Percentiles rank a stretch among this genome's conserved stretches.
Conservation (phyloP, 2,113 vertebrate species). For the Corvus moneduloides region DNA sequence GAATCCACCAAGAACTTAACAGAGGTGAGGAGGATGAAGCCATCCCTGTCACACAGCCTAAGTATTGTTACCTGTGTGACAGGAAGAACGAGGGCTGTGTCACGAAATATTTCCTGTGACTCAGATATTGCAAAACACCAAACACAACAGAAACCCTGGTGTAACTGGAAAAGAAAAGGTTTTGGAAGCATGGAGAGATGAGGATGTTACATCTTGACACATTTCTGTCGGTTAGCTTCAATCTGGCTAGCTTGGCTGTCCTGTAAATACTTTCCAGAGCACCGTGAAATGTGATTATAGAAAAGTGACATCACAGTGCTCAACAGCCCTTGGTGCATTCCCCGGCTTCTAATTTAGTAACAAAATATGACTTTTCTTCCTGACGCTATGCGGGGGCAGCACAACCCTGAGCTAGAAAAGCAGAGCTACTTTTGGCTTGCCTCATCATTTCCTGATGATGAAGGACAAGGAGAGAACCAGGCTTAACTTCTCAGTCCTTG, state of each 20-base stretch:
- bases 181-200: not conserved
- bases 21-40: not conserved
- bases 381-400: not conserved
- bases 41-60: not conserved
- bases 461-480: not conserved
- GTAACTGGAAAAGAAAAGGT: not conserved
- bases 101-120: not conserved
- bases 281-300: not conserved
- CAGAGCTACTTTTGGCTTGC: not conserved
- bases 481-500: not conserved
- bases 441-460: not conserved
- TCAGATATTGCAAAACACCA: not conserved
- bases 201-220: not conserved
- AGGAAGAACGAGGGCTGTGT: not conserved
- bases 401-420: not conserved
- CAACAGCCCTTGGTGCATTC: not conserved
- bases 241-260: not conserved
- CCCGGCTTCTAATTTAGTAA: not conserved
- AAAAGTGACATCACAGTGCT: not conserved
- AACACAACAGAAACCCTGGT: not conserved
- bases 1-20: not conserved
- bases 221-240: not conserved
- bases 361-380: not conserved
- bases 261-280: not conserved
- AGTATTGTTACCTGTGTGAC: not conserved